Conservation (phyloP, 2,888 invertebrate genomes). For the Taphrorychus bicolor region DNA sequence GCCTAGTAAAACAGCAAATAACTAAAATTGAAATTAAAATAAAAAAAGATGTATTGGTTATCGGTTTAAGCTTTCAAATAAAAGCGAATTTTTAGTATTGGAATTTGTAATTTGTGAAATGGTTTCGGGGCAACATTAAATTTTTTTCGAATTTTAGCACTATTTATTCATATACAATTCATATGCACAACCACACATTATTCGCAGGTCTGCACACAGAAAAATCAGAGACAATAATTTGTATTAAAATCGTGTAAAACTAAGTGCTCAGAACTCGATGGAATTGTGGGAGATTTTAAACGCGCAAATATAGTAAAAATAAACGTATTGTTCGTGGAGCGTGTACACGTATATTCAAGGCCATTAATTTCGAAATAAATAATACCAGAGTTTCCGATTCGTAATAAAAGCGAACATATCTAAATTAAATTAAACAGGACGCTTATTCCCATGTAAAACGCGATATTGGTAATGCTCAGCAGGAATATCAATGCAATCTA, state of each 20-base stretch:
- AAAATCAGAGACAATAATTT: too few relatives aligned
- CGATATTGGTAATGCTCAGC: not conserved
- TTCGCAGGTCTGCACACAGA: too few relatives aligned
- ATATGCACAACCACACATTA: too few relatives aligned
- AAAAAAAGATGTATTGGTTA: too few relatives aligned
- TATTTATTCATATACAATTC: too few relatives aligned
- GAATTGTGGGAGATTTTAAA: constrained; percentile 4
- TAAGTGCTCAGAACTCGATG: not conserved
- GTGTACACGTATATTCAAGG: not conserved
- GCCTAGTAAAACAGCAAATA: too few relatives aligned
- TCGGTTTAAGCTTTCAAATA: too few relatives aligned
- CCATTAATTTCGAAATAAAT: constrained; percentile 2
- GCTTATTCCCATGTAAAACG: not conserved
- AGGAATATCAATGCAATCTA: not conserved
- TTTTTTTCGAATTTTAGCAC: too few relatives aligned
- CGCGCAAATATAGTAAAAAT: not conserved
- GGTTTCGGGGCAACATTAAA: too few relatives aligned
- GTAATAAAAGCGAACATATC: not conserved
- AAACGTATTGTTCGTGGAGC: not conserved
- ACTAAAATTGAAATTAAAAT: too few relatives aligned
- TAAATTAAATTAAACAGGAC: constrained; percentile 1
- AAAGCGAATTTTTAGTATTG: too few relatives aligned
- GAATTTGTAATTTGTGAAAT: too few relatives aligned
- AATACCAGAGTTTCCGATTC: not conserved
- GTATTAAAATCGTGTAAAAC: not conserved